phyloP scores from a whole-genome alignment of 2,113 vertebrate genomes.

The human (Homo sapiens) region GRCh38 chr13:113775501-113776000 shows the following conservation, averaged over 20 bases:
- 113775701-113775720: background rate
- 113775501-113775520: background rate
- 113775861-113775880: fast-evolving
- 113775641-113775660: background rate
- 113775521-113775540: background rate
- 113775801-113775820: too few species aligned
- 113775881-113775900: too few species aligned
- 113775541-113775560: background rate
- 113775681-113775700: background rate
- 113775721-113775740: too few species aligned
- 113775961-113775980: too few species aligned
- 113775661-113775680: background rate
- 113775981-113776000: too few species aligned
- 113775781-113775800: background rate
- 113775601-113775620: too few species aligned
- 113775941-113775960: too few species aligned
- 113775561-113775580: background rate
- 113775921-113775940: too few species aligned
- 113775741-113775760: too few species aligned
- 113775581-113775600: background rate
- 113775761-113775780: background rate
- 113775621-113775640: background rate
- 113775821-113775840: background rate
- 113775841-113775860: background rate
- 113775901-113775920: too few species aligned